Conservation (phyloP, 1,140 invertebrate species). For the Conopomorpha cramerella region DNA sequence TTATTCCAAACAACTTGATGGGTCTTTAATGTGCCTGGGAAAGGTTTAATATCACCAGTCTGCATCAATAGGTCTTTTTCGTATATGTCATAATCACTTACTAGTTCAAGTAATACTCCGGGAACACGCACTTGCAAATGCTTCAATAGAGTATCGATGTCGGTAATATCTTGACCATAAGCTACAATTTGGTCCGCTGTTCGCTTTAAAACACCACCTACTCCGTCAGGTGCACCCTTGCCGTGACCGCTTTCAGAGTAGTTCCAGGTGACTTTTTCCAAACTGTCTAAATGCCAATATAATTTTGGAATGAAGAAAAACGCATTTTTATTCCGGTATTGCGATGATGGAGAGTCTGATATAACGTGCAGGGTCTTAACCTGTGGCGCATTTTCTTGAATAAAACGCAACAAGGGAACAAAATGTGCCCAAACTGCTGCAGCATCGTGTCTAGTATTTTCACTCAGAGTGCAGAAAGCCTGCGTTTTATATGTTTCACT, state of each 20-base stretch:
- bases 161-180: neutral
- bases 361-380: neutral
- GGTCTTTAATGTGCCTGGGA: neutral
- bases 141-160: neutral
- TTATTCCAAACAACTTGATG: neutral
- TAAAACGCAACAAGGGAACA: neutral
- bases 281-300: neutral
- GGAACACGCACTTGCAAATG: neutral
- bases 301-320: conserved; percentile 1
- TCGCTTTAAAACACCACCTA: neutral
- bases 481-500: neutral
- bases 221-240: conserved; percentile 1
- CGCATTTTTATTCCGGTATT: conserved; percentile 1
- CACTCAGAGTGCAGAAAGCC: neutral
- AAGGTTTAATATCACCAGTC: neutral
- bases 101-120: neutral
- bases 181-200: neutral
- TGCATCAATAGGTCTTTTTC: neutral
- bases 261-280: conserved; percentile 1
- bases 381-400: neutral
- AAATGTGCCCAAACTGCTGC: conserved; percentile 1
- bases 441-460: neutral
- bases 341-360: neutral
- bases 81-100: neutral
- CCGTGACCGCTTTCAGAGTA: neutral